Percentiles rank a stretch among this genome's conserved stretches.
These are phyloP conservation scores for Orycteropus afer DNA, from an alignment of 2,113 vertebrate genomes.

Conservation along the genomic window DNA sequence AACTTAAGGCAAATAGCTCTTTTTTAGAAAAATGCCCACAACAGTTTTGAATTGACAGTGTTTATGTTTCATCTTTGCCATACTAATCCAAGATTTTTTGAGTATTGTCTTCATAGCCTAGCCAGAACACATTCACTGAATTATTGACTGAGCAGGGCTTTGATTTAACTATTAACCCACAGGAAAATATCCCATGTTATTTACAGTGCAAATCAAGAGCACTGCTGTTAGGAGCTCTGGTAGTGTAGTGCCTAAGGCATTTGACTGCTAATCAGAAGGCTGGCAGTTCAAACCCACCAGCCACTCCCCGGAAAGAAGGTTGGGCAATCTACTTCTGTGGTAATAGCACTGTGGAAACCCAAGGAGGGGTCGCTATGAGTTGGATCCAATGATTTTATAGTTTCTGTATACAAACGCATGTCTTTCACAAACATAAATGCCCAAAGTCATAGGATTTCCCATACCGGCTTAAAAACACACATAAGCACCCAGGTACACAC, in stretches of 20 bases:
- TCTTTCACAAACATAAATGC: constrained; percentile 17
- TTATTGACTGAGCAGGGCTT: neutral
- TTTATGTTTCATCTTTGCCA: constrained; percentile 56
- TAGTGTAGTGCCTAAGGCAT: no score
- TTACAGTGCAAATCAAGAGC: constrained; percentile 20
- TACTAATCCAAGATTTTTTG: constrained; percentile 57
- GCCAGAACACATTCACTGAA: neutral
- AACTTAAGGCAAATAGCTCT: constrained; percentile 23
- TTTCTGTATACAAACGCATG: constrained; percentile 1
- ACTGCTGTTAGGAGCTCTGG: no score
- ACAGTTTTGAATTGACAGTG: constrained; percentile 51
- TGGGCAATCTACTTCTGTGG: no score
- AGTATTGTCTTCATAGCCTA: neutral
- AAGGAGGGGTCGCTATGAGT: no score
- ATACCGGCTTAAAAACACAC: no score
- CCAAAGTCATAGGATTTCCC: neutral
- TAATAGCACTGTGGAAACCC: no score
- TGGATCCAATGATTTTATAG: constrained; percentile 30
- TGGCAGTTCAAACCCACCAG: no score
- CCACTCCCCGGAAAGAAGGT: no score
- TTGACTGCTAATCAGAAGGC: no score
- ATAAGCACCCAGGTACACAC: no score
- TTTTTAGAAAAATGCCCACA: neutral
- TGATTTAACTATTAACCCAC: constrained; percentile 27
- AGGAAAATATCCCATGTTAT: constrained; percentile 34